Conservation (phyloP, 2,797 vertebrate genomes). For the Pipistrellus nathusii region DNA sequence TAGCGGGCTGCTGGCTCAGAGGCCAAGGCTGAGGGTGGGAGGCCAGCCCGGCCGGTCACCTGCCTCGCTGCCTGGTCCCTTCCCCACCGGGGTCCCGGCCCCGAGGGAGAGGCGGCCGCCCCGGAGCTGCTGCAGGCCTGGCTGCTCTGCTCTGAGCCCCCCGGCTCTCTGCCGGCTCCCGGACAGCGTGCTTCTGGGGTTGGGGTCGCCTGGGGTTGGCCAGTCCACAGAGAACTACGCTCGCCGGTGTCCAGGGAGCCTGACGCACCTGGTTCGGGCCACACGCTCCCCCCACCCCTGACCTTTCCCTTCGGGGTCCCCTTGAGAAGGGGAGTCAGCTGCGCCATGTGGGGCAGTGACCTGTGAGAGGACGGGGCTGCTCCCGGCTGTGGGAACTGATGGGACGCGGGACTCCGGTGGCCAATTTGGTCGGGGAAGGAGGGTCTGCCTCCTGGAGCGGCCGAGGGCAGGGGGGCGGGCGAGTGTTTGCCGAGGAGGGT, state of each 20-base stretch:
- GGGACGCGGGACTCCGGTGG: accelerated
- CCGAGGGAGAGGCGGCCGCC: neutral
- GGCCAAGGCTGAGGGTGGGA: neutral
- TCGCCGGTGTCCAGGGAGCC: no score
- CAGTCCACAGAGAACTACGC: neutral
- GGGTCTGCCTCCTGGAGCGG: no score
- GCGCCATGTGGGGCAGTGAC: no score
- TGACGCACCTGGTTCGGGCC: no score
- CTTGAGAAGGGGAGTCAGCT: no score
- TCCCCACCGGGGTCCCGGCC: neutral
- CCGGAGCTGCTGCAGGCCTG: neutral
- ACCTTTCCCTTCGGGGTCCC: no score
- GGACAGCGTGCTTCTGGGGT: neutral
- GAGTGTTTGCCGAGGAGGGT: accelerated
- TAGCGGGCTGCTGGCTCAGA: neutral
- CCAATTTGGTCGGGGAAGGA: neutral
- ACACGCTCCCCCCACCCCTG: no score
- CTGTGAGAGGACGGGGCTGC: no score
- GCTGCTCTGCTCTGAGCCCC: accelerated
- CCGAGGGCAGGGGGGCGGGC: no score
- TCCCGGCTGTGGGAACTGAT: no score
- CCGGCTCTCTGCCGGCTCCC: neutral
- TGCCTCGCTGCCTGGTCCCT: accelerated
- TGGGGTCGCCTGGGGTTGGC: neutral
- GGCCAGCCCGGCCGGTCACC: neutral